Percentiles rank a stretch among this genome's conserved stretches.
Evolutionary conservation across 2,113 vertebrate genomes (phyloP).

Genomic region (Bos javanicus): DNA sequence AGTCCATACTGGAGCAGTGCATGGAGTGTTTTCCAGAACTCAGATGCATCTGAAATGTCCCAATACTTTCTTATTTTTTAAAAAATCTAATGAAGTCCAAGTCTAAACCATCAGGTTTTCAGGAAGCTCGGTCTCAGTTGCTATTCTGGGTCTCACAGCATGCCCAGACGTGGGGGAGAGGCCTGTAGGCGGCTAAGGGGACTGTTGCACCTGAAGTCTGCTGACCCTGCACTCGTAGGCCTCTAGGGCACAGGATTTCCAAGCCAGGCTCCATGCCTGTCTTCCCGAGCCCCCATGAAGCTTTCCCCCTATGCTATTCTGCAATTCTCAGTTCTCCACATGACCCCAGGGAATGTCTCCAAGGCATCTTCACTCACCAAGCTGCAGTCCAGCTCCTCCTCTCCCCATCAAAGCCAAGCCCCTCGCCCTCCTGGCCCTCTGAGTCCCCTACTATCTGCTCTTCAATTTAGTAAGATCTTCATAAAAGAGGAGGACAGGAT

Average conservation of each 20-base stretch:
- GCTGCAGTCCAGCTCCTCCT: neutral
- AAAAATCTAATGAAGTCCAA: neutral
- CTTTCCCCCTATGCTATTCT: neutral
- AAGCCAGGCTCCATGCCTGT: neutral
- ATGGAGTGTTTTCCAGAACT: neutral
- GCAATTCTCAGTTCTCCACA: neutral
- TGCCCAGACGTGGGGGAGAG: neutral
- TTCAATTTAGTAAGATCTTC: neutral
- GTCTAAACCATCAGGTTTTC: neutral
- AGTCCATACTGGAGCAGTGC: neutral
- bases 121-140: neutral
- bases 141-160: neutral
- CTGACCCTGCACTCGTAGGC: no score
- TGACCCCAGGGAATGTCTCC: neutral
- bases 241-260: neutral
- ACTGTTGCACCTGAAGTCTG: neutral
- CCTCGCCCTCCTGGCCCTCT: neutral
- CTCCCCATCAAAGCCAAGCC: neutral
- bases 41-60: neutral
- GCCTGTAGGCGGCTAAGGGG: accelerated
- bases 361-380: neutral
- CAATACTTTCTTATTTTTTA: neutral
- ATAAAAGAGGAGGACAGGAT: neutral
- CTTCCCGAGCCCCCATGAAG: neutral
- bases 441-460: neutral